Percentiles rank a stretch among this genome's conserved stretches.
Conservation (phyloP, 2,888 invertebrate genomes). For the Gymnocheta viridis region DNA sequence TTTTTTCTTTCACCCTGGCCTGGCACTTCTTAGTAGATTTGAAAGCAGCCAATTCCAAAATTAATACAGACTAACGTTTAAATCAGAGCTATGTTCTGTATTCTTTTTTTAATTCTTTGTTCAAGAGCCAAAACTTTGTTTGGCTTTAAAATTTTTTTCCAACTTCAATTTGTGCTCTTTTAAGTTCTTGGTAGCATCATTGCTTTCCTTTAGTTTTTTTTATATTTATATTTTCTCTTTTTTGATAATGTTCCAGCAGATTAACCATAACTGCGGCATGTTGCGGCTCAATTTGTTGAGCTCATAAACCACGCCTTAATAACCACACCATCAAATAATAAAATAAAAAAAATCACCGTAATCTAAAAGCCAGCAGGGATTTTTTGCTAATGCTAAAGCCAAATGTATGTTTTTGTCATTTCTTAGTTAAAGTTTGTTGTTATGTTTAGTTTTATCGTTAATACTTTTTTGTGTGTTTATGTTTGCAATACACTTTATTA, state of each 20-base stretch:
- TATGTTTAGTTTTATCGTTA: background rate
- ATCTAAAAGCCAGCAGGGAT: constrained; percentile 39
- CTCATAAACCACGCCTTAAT: constrained; percentile 68
- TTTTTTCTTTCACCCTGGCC: constrained; percentile 13
- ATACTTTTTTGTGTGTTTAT: background rate
- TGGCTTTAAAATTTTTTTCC: constrained; percentile 9
- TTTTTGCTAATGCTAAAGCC: constrained; percentile 43
- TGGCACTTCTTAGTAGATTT: constrained; percentile 33
- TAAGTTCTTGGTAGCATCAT: constrained; percentile 53
- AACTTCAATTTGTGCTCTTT: constrained; percentile 43
- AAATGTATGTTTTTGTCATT: constrained; percentile 61
- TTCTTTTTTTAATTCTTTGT: background rate
- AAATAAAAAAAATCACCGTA: constrained; percentile 5
- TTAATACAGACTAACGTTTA: constrained; percentile 26
- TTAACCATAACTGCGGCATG: constrained; percentile 70
- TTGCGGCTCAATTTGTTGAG: constrained; percentile 67
- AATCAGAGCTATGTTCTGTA: constrained; percentile 4
- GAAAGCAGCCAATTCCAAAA: constrained; percentile 54
- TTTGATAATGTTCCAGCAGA: constrained; percentile 72
- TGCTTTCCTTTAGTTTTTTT: constrained; percentile 6
- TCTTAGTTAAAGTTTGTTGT: background rate
- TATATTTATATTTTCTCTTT: background rate
- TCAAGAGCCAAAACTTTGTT: constrained; percentile 63
- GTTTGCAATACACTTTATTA: background rate
- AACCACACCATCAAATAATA: constrained; percentile 44